Base-by-base conservation (phyloP, 1,140 invertebrate species). In the Musca domestica region DNA sequence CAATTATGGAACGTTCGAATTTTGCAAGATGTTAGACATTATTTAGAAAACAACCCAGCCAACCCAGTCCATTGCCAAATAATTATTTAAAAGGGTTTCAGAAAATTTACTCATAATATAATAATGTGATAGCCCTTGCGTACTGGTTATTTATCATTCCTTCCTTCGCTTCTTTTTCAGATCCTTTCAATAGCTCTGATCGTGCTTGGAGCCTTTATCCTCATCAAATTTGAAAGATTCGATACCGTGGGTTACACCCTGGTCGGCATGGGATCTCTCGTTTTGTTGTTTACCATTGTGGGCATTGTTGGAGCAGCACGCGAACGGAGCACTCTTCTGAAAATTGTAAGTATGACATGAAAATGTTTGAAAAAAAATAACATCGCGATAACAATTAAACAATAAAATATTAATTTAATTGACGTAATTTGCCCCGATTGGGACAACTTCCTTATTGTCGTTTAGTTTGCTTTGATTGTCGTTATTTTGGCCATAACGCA, bases 181-280 rank as follows among this genome's bases (percentile, higher is more conserved):
- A 67, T 80, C 5, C 68, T 77, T 17, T 74, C 74, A 27, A 41
- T 80, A 46, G 64, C 69, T 27, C 70, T 76, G 12, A 63, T 77
- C 61, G 73, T 63, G 25, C 67, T 80, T 67, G 76, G 74, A 2
- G 63, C 74, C n/a, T 70, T 77, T 64, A 69, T 80, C 15, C 51
- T 80, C 10, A 49, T 76, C 20, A 63, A 73, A 69, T 73, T 80
- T 41, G 77, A 80, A 54, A 70, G 76, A 63, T 80, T 80, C 34
- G 67, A 74, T 65, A 73, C 71, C 9, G 76, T 72, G 15, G 77
- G 71, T 54, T 73, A 73, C 19, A 69, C 76, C 20, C 74, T 77
- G 25, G 68, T 78, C 22, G 73, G 66, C 46, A 51, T 72, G 69
- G 76, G 77, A 46, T 64, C 76, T 30, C 30, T 74, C 20, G 70